Base-by-base conservation (phyloP, 2,797 vertebrate species). In the Apodemus agrarius region DNA sequence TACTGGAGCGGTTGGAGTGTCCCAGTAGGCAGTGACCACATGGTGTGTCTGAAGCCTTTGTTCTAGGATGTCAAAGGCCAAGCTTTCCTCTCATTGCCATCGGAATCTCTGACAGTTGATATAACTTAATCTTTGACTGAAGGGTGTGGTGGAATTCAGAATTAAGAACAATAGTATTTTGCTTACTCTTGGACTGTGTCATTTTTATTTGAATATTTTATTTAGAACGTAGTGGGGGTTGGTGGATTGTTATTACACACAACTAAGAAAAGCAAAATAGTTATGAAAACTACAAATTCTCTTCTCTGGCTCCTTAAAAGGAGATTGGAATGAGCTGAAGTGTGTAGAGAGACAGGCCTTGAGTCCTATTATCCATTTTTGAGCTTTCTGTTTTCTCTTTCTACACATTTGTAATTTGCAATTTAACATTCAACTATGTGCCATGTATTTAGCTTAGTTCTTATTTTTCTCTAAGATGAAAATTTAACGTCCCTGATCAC, bases 171-270 rank as follows among this genome's bases (percentile, higher is more conserved):
- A 67, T 80, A 72, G 43, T 81, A 52, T 86, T 95, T 95, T 95
- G 37, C 22, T 86, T 92, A 82, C 14, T 91, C 57, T 29, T 89
- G 22, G 79, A 69, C 17, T 82, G 92, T 82, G 83, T 17, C 52
- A 76, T 89, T 91, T 89, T 76, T 67, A 81, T 95, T 95, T 94
- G 92, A 84, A 19, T 92, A 67, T 90, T 96, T 96, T 21, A 37
- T 54, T 22, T 91, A 61, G 89, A 90, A 85, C 90, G 90, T 78
- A 52, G n/a, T 92, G 40, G 74, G 59, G 29, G 26, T 90, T 79
- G 31, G 17, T 90, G 49, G 19, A 63, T 46, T 79, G 37, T 63
- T 61, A 57, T 76, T 92, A 57, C 46, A 3, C 78, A 52, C 34
- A 89, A 31, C 49, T 76, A 80, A 74, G 54, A 94, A 82, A 43